Conservation (phyloP, 2,888 invertebrate genomes). For the Gymnoscelis rufifasciata region DNA sequence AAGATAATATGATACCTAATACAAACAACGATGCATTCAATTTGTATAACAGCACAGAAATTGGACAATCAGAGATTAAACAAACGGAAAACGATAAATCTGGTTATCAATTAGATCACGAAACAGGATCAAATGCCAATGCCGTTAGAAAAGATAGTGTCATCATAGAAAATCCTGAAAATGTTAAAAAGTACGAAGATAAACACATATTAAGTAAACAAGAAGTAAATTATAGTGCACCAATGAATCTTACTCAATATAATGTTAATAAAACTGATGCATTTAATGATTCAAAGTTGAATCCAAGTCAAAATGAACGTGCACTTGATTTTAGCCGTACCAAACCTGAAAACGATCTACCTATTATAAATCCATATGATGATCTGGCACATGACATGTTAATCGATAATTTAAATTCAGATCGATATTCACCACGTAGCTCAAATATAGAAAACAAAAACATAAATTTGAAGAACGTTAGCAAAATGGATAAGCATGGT, state of each 20-base stretch:
- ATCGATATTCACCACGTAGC: no score
- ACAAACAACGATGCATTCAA: no score
- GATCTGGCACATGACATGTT: slow-evolving; percentile 7
- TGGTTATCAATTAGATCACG: slow-evolving; percentile 34
- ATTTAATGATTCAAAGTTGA: slow-evolving; percentile 11
- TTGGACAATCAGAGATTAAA: slow-evolving; percentile 41
- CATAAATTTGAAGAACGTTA: no score
- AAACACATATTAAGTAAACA: slow-evolving; percentile 27
- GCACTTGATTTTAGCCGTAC: slow-evolving; percentile 62
- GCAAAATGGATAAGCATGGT: not conserved
- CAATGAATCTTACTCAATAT: slow-evolving; percentile 44
- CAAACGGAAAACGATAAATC: slow-evolving; percentile 64
- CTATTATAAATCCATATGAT: slow-evolving; percentile 22
- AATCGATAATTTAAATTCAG: not conserved
- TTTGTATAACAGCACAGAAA: no score
- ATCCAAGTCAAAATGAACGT: slow-evolving; percentile 32
- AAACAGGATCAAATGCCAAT: slow-evolving; percentile 32
- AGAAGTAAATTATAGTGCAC: slow-evolving; percentile 11
- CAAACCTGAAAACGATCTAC: slow-evolving; percentile 32
- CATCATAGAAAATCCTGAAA: slow-evolving; percentile 73
- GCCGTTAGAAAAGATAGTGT: slow-evolving; percentile 64
- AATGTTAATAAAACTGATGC: slow-evolving; percentile 10
- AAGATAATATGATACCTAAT: not conserved
- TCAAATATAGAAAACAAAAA: no score
- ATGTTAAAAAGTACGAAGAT: slow-evolving; percentile 44